phyloP scores from a whole-genome alignment of 2,888 invertebrate genomes.

The Neria commutata region DNA sequence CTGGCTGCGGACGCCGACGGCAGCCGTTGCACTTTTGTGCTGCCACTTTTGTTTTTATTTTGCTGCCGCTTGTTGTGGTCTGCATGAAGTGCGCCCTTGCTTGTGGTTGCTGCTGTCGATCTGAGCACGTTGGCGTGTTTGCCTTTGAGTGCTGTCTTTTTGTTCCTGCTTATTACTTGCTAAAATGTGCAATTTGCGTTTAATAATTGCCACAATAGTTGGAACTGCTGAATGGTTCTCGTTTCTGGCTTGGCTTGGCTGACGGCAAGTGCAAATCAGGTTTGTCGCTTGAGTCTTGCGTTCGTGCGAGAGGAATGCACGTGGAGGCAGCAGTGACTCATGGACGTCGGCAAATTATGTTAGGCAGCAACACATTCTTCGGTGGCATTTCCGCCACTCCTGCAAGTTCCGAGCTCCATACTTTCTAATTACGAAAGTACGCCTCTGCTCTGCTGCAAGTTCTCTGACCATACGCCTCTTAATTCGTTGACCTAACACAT shows the following conservation, averaged over 20 bases:
- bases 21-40: slow-evolving; percentile 4
- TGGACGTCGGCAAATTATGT: no score
- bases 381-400: no score
- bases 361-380: no score
- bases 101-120: slow-evolving; percentile 13
- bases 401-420: no score
- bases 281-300: slow-evolving; percentile 24
- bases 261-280: slow-evolving; percentile 2
- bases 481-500: background rate
- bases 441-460: background rate
- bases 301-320: background rate
- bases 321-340: no score
- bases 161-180: slow-evolving; percentile 24
- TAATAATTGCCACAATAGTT: slow-evolving; percentile 29
- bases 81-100: background rate
- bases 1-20: slow-evolving; percentile 2
- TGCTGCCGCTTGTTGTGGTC: background rate
- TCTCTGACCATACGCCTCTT: background rate
- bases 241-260: background rate
- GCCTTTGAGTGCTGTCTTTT: no score
- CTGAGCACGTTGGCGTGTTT: slow-evolving; percentile 13
- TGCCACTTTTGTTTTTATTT: background rate
- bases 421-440: no score
- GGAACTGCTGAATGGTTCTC: background rate
- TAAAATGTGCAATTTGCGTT: slow-evolving; percentile 33